A percentile compares a stretch with the other conserved stretches of the same genome.
phyloP scores from a whole-genome alignment of 2,888 invertebrate species.

The Coenonympha arcania region DNA sequence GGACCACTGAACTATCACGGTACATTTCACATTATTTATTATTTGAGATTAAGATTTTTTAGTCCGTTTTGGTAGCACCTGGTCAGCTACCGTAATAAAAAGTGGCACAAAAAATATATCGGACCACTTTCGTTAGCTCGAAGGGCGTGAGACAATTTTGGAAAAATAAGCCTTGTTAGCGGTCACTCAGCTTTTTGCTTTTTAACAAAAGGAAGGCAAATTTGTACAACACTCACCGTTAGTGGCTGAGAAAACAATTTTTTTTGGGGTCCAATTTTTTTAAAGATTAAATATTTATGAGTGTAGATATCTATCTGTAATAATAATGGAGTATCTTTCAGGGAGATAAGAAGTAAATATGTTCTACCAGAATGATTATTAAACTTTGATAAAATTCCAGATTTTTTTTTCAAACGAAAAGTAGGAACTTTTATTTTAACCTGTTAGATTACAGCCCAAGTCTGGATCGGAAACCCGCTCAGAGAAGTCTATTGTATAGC shows the following conservation, averaged over 20 bases:
- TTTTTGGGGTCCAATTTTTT: conserved; percentile 24
- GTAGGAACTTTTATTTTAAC: too few relatives aligned
- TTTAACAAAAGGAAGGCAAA: conserved; percentile 26
- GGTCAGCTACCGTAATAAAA: conserved; percentile 18
- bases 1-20: not conserved
- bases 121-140: conserved; percentile 18
- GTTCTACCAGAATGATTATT: too few relatives aligned
- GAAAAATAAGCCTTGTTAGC: conserved; percentile 34
- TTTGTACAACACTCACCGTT: conserved; percentile 30
- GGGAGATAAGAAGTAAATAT: not conserved
- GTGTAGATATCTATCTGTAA: not conserved
- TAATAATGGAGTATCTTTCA: not conserved
- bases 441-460: too few relatives aligned
- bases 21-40: not conserved
- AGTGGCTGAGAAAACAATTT: conserved; percentile 32
- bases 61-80: conserved; percentile 11
- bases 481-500: too few relatives aligned
- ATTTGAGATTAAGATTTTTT: too few relatives aligned
- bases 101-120: conserved; percentile 11
- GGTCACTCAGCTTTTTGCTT: conserved; percentile 28
- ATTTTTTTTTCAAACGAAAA: too few relatives aligned
- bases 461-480: too few relatives aligned
- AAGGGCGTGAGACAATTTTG: conserved; percentile 31
- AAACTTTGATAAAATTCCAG: too few relatives aligned
- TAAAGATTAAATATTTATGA: conserved; percentile 24